A percentile compares a stretch with the other conserved stretches of the same genome.
phyloP scores from a whole-genome alignment of 2,888 invertebrate species.

The Masnerella sp. region DNA sequence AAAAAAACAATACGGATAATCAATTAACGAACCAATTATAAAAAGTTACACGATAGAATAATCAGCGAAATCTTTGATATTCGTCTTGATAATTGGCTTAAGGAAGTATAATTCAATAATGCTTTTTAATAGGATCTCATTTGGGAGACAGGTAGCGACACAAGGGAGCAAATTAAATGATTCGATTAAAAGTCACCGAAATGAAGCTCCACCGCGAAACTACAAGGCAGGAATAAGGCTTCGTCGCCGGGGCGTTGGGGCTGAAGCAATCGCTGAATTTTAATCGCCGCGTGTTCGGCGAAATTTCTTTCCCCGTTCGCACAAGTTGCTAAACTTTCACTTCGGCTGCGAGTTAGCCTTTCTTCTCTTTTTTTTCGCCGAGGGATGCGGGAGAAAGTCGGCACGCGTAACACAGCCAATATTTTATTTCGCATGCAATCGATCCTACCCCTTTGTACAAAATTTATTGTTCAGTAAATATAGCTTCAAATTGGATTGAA shows the following conservation, averaged over 20 bases:
- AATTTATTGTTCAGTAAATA: too few species aligned
- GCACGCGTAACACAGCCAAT: too few species aligned
- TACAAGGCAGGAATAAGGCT: slow-evolving; percentile 70
- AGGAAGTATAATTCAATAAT: slow-evolving; percentile 70
- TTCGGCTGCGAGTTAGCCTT: slow-evolving; percentile 32
- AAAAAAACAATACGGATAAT: too few species aligned
- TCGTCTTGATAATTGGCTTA: slow-evolving; percentile 9
- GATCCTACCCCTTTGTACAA: too few species aligned
- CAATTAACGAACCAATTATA: background rate
- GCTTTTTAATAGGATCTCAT: slow-evolving; percentile 70
- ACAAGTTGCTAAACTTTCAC: slow-evolving; percentile 57
- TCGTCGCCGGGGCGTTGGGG: slow-evolving; percentile 18
- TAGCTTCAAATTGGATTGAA: too few species aligned
- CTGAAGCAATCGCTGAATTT: slow-evolving; percentile 64
- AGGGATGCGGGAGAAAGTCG: too few species aligned
- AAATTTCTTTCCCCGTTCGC: slow-evolving; percentile 53
- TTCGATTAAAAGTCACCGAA: slow-evolving; percentile 72
- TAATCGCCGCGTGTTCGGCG: slow-evolving; percentile 62
- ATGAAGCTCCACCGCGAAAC: slow-evolving; percentile 69
- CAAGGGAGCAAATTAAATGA: slow-evolving; percentile 74
- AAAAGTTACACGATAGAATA: background rate
- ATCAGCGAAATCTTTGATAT: slow-evolving; percentile 1
- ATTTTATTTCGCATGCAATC: too few species aligned
- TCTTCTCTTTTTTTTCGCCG: slow-evolving; percentile 29
- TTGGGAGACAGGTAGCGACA: slow-evolving; percentile 70